Evolutionary conservation across 1,140 invertebrate species (phyloP).

Genomic region (Papilio polytes): DNA sequence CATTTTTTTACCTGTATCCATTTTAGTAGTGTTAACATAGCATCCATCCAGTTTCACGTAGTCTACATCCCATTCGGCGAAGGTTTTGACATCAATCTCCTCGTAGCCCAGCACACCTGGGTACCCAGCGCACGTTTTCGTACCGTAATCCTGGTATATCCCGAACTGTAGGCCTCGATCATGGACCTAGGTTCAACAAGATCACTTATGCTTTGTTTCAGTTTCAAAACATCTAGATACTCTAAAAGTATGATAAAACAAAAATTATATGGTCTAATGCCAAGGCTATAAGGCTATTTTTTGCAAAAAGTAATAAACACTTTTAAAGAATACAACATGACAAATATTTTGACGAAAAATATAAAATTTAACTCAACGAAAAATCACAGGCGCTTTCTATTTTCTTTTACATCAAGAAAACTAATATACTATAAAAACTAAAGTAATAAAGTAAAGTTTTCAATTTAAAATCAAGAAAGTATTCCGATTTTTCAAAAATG

Average conservation of each 20-base stretch:
- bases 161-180: conserved; percentile 92
- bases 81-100: conserved; percentile 91
- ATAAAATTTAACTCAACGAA: neutral
- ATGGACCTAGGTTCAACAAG: conserved; percentile 87
- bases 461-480: too few species aligned
- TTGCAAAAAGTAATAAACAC: too few species aligned
- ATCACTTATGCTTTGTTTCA: neutral
- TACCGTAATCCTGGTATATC: conserved; percentile 95
- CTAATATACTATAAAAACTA: too few species aligned
- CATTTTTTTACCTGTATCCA: conserved; percentile 75
- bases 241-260: neutral
- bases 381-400: neutral
- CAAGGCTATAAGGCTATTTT: neutral
- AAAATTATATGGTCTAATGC: neutral
- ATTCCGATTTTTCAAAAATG: neutral
- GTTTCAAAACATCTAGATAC: neutral
- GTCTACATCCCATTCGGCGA: conserved; percentile 95
- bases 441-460: too few species aligned
- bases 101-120: conserved; percentile 92
- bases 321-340: neutral
- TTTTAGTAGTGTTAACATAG: conserved; percentile 86
- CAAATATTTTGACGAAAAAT: neutral
- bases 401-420: neutral
- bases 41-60: conserved; percentile 96
- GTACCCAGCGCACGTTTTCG: conserved; percentile 92